These are phyloP conservation scores for Cheilosia impressa DNA, from an alignment of 2,888 invertebrate genomes.

Conservation along the genomic window DNA sequence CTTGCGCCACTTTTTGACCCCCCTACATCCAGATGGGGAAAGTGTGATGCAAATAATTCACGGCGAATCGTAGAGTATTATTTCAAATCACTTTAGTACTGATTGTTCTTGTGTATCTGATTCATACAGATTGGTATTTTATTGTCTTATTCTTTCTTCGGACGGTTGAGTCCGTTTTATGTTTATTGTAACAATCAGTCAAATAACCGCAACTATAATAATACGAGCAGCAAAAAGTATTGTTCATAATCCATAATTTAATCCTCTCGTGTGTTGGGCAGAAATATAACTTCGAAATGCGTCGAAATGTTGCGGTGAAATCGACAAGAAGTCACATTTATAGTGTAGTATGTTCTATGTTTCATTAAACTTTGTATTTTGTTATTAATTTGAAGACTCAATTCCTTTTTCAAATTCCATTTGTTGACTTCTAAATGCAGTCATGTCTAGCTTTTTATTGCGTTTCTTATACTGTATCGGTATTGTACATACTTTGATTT, in stretches of 20 bases:
- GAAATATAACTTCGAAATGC: neutral
- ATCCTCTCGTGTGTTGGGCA: too few species aligned
- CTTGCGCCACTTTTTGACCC: constrained; percentile 80
- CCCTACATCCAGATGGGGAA: constrained; percentile 76
- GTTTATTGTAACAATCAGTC: neutral
- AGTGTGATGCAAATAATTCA: constrained; percentile 7
- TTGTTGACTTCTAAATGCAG: constrained; percentile 3
- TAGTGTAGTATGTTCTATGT: neutral
- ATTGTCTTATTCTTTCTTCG: constrained; percentile 18
- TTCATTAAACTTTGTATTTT: neutral
- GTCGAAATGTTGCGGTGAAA: neutral
- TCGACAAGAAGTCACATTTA: neutral
- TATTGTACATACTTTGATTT: neutral
- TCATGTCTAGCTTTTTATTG: constrained; percentile 1
- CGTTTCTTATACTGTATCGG: neutral
- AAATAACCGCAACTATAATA: too few species aligned
- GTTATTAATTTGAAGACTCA: constrained; percentile 39
- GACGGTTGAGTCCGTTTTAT: neutral
- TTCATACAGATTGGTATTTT: neutral
- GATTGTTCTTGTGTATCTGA: neutral
- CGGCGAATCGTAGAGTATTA: neutral
- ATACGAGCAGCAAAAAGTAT: too few species aligned
- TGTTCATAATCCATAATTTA: too few species aligned
- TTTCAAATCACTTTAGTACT: constrained; percentile 3
- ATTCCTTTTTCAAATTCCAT: constrained; percentile 67